phyloP scores from a whole-genome alignment of 2,888 invertebrate species.

The Trachelus troglodyta region DNA sequence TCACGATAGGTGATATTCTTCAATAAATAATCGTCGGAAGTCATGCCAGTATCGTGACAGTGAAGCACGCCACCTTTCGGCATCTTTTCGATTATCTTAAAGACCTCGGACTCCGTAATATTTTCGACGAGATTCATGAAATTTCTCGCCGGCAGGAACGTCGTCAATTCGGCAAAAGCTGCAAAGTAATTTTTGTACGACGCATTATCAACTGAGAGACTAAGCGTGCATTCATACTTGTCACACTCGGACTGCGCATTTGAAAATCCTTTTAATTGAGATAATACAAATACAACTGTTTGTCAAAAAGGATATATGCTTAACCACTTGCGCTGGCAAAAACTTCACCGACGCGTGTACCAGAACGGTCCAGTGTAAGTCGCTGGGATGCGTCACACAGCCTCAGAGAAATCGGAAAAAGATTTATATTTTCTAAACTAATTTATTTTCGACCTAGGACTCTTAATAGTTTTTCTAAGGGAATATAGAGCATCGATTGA shows the following conservation, averaged over 20 bases:
- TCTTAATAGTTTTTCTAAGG: too few species aligned
- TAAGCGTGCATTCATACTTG: not conserved
- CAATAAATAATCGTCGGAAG: slow-evolving; percentile 73
- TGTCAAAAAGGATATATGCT: too few species aligned
- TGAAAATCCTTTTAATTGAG: not conserved
- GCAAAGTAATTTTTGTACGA: not conserved
- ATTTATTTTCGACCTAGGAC: too few species aligned
- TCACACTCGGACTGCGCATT: not conserved
- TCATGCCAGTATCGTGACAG: slow-evolving; percentile 75
- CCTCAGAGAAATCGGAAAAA: too few species aligned
- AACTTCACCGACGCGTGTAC: too few species aligned
- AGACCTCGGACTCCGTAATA: slow-evolving; percentile 75
- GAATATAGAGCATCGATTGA: too few species aligned
- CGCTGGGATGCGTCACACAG: too few species aligned
- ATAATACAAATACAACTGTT: too few species aligned
- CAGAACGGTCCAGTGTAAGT: too few species aligned
- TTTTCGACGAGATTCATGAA: slow-evolving; percentile 72
- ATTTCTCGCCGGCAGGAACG: slow-evolving; percentile 75
- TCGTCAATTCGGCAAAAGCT: slow-evolving; percentile 40
- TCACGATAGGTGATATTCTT: slow-evolving; percentile 73
- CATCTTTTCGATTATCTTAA: slow-evolving; percentile 74
- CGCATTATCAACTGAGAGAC: too few species aligned
- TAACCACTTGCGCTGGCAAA: too few species aligned
- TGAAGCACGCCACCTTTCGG: slow-evolving; percentile 83
- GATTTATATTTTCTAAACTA: too few species aligned